These are phyloP conservation scores for Leiothrix lutea DNA, from an alignment of 2,113 vertebrate species.

Conservation along the genomic window DNA sequence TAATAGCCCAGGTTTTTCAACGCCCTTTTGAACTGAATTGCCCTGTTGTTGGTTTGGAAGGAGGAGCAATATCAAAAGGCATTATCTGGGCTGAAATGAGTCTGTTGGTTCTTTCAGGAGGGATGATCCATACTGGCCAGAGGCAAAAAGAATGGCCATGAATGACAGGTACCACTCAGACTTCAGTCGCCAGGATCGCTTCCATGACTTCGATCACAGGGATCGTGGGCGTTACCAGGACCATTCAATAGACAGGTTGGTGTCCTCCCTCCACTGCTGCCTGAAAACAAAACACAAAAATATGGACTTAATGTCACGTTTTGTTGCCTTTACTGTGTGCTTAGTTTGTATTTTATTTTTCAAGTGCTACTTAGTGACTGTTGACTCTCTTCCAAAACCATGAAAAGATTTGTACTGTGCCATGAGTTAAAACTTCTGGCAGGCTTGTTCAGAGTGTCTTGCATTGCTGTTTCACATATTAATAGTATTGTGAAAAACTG, in stretches of 20 bases:
- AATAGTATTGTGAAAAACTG: neutral
- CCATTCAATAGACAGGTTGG: slow-evolving; percentile 83
- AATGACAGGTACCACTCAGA: slow-evolving; percentile 92
- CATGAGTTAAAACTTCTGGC: neutral
- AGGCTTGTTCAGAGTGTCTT: neutral
- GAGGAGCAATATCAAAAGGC: neutral
- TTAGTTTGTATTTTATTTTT: neutral
- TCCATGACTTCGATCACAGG: slow-evolving; percentile 92
- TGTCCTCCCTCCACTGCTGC: neutral
- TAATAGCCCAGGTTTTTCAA: neutral
- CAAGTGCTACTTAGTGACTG: neutral
- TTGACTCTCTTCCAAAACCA: neutral
- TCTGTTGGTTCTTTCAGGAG: slow-evolving; percentile 68
- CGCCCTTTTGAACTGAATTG: neutral
- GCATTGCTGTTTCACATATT: neutral
- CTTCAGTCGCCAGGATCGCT: slow-evolving; percentile 88
- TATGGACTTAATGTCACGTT: neutral
- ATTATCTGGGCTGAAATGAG: neutral
- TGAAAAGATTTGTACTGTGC: neutral
- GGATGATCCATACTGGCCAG: slow-evolving; percentile 88
- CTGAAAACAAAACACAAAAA: neutral
- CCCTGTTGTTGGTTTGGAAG: neutral
- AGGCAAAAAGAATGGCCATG: slow-evolving; percentile 86
- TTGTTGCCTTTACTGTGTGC: neutral
- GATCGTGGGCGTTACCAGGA: slow-evolving; percentile 90